These are phyloP conservation scores for Zele albiditarsus DNA, from an alignment of 2,888 invertebrate species.

Conservation along the genomic window DNA sequence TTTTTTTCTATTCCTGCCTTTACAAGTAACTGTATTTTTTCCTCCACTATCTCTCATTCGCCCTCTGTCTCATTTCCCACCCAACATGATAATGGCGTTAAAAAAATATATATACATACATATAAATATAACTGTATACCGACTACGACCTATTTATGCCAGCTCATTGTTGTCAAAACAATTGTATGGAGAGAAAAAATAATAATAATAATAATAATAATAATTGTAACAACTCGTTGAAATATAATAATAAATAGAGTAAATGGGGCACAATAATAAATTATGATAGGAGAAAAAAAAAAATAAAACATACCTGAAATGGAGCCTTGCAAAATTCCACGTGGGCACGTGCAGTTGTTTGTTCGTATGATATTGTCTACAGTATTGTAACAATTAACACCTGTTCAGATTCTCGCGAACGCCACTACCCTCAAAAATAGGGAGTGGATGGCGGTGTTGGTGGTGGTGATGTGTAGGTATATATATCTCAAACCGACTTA, in stretches of 20 bases:
- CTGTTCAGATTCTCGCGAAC: constrained; percentile 17
- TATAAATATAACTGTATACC: neutral
- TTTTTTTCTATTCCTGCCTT: neutral
- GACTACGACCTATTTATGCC: neutral
- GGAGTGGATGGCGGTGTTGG: neutral
- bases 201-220: neutral
- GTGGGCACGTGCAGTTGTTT: constrained; percentile 29
- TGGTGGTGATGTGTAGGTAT: neutral
- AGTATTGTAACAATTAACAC: constrained; percentile 28
- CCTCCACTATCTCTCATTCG: neutral
- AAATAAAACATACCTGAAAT: constrained; percentile 44
- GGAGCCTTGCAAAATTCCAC: constrained; percentile 27
- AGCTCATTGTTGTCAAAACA: neutral
- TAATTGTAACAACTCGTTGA: neutral
- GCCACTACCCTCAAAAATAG: constrained; percentile 9
- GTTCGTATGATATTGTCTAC: constrained; percentile 4
- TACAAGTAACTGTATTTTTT: neutral
- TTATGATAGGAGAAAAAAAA: neutral
- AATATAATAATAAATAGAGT: neutral
- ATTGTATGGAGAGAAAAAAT: neutral
- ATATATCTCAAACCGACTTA: constrained; percentile 18
- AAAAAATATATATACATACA: neutral
- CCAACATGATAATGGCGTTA: too few relatives aligned
- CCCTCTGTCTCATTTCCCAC: neutral
- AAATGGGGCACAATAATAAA: neutral